Conservation (phyloP, 2,888 invertebrate species). For the Heliconius cydno region DNA sequence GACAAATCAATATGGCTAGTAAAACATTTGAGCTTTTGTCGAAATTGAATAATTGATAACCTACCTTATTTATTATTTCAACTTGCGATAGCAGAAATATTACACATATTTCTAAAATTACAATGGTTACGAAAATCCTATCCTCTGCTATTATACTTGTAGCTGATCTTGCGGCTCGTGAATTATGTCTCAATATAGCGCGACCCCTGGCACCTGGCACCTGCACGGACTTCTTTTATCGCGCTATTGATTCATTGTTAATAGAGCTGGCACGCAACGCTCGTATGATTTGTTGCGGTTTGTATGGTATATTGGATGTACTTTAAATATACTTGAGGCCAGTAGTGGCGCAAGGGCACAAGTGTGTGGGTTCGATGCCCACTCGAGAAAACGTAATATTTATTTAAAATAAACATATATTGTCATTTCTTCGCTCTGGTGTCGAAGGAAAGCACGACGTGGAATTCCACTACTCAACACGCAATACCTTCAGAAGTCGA, state of each 20-base stretch:
- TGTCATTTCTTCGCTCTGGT: too few relatives aligned
- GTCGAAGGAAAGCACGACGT: too few relatives aligned
- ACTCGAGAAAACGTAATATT: too few relatives aligned
- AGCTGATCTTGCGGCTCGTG: conserved; percentile 49
- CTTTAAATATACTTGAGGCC: background rate
- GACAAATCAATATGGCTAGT: too few relatives aligned
- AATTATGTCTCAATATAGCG: conserved; percentile 77
- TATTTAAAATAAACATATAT: too few relatives aligned
- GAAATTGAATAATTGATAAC: background rate
- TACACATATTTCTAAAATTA: background rate
- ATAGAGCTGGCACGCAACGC: conserved; percentile 61
- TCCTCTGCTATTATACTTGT: conserved; percentile 27
- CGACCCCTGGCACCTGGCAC: conserved; percentile 59
- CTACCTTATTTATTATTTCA: background rate
- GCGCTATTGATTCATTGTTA: conserved; percentile 65
- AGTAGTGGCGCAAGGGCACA: too few relatives aligned
- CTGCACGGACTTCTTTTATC: conserved; percentile 59
- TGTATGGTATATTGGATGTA: conserved; percentile 40
- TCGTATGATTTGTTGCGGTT: conserved; percentile 43
- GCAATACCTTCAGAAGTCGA: too few relatives aligned
- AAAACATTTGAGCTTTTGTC: background rate
- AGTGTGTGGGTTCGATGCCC: too few relatives aligned
- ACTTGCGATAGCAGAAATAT: background rate
- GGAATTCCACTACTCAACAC: too few relatives aligned
- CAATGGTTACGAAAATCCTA: conserved; percentile 5